Conservation (phyloP, 2,113 vertebrate genomes). For the Pelodiscus sinensis region DNA sequence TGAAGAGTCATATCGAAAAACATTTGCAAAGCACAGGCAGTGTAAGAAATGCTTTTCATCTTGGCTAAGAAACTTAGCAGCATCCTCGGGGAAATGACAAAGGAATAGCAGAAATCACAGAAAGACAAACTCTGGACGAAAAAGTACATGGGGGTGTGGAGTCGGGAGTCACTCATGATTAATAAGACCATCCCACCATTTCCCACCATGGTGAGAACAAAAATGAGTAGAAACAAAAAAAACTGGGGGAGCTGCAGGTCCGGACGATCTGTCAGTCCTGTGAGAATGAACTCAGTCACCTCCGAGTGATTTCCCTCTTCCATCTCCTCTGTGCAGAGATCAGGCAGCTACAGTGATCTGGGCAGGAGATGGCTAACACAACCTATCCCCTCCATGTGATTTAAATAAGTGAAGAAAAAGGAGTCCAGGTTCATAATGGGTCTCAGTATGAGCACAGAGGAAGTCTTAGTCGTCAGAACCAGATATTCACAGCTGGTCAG, state of each 20-base stretch:
- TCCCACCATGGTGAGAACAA: not conserved
- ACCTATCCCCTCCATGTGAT: too few species aligned
- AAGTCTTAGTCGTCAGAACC: too few species aligned
- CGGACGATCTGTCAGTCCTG: slow-evolving; percentile 29
- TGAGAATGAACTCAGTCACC: slow-evolving; percentile 45
- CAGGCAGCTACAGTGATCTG: too few species aligned
- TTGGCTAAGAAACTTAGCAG: slow-evolving; percentile 32
- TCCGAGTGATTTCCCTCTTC: slow-evolving; percentile 1
- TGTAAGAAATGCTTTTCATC: slow-evolving; percentile 41
- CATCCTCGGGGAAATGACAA: slow-evolving; percentile 41
- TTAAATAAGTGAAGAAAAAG: too few species aligned
- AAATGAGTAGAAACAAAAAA: not conserved
- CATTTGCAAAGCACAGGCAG: slow-evolving; percentile 42
- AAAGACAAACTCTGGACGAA: slow-evolving; percentile 20
- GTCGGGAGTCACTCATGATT: not conserved
- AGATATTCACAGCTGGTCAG: too few species aligned
- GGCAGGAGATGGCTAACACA: too few species aligned
- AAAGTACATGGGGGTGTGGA: slow-evolving; percentile 48
- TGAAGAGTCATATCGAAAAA: slow-evolving; percentile 48
- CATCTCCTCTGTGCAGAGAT: not conserved
- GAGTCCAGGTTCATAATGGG: too few species aligned
- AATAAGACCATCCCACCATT: not conserved
- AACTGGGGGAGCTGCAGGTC: not conserved
- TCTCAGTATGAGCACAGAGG: too few species aligned
- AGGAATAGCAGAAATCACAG: slow-evolving; percentile 59